Base-by-base conservation (phyloP, 2,113 vertebrate species). In the Ancistrus triradiatus region DNA sequence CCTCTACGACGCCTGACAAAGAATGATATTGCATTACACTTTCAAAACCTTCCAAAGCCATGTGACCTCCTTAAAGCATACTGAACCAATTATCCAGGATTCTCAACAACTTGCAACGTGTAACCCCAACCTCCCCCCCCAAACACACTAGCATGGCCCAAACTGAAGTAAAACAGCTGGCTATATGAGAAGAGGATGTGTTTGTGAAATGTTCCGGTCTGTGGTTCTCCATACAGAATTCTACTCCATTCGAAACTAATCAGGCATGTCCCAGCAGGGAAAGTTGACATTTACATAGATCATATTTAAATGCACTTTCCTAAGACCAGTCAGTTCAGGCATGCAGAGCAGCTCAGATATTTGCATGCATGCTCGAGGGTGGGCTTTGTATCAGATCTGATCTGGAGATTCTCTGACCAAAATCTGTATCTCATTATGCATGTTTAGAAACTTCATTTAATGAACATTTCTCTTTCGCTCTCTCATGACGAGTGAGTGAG, bases 31-130 rank as follows among this genome's bases (percentile, higher is more conserved):
- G 7, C 11, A 24, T 53, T 63, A 25, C 44, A 28, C 31, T 13
- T 28, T 27, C 59, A 37, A 48, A 46, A 58, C 25, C 18, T 57
- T 49, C 57, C 53, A 28, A 18, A 64, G 22, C 38, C 2, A 38
- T 13, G 31, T 43, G 51, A 58, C 53, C 56, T 11, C 9, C 46
- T 46, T 35, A 49, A 18, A 53, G 33, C 68, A 67, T 68, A 42
- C 5, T 70, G 68, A 63, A 70, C 63, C 72, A 70, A 74, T 69
- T 70, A 63, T 4, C 33, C 15, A 24, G 13, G 49, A 67, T 63
- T 66, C 72, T 31, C 62, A 7, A 25, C 22, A 46, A 31, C 51
- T 69, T 68, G 40, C 37, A 43, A 62, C 62, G 60, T 7, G 35
- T 11, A 60, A 24, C 17, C 18, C n/a, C n/a, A n/a, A 25, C 14